Evolutionary conservation across 2,888 invertebrate species (phyloP), one percentile per base, ranked within the genome.

Genomic region (Notocelia uddmanniana): DNA sequence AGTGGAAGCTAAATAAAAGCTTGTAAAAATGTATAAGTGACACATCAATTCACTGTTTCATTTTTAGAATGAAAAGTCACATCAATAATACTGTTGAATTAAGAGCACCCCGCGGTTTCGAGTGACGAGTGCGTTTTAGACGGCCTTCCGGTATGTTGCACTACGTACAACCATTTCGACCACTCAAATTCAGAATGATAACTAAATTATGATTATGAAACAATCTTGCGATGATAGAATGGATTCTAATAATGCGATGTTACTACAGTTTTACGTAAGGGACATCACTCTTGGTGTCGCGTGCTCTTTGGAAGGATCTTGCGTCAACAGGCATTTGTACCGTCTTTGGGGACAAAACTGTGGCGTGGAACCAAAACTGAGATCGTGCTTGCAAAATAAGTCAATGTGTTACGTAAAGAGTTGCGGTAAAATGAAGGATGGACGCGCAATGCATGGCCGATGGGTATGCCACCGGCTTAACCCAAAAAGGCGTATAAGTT

Each of bases 391-490:
- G 79, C 80, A 79, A 82, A 79, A 82, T 75, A 76, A 76, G 75
- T 69, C 78, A 69, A 78, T 76, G 69, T 64, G 70, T 88, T 85
- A 77, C 81, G 81, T 80, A 85, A 87, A 74, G 71, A 60, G 76
- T 78, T 78, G 72, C 75, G 75, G 73, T 76, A 77, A 79, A 77
- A 83, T 82, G 82, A 84, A 79, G 78, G 79, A 84, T 83, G 80
- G 77, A 83, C 79, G 83, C 76, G 77, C 63, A 73, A 72, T 79
- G 86, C 83, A 86, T 84, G 76, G 74, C 74, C 81, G 82, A 71
- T 67, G 34, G 50, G 50, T 52, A 54, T 26, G 41, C 34, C 31
- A 23, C 21, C 9, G 11, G 19, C 21, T 34, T 13, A 54, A 18
- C 23, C 54, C 37, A n/a, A 63, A 63, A 31, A n/a, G 64, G 21